phyloP scores from a whole-genome alignment of 1,140 invertebrate genomes.

The Drosophila malerkotliana region DNA sequence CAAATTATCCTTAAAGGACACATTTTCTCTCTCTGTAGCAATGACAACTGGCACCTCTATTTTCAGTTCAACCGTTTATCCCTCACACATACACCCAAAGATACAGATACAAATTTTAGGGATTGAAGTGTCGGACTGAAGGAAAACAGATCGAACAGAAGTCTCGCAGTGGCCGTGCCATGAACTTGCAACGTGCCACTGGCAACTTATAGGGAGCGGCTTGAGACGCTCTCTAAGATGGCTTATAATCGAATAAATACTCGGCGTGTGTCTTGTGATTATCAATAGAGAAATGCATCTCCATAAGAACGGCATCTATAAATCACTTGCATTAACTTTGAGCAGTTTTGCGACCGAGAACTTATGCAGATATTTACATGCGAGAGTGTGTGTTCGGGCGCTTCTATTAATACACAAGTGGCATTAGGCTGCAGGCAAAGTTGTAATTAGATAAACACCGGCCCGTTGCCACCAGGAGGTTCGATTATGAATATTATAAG shows the following conservation, averaged over 20 bases:
- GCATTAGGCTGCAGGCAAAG: constrained; percentile 64
- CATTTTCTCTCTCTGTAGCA: background rate
- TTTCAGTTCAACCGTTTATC: constrained; percentile 33
- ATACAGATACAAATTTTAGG: constrained; percentile 71
- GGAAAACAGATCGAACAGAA: constrained; percentile 49
- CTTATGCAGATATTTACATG: constrained; percentile 5
- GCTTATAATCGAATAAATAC: constrained; percentile 75
- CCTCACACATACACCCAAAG: constrained; percentile 32
- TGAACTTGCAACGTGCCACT: constrained; percentile 43
- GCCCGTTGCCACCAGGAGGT: background rate
- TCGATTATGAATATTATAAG: constrained; percentile 48
- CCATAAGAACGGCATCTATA: constrained; percentile 50
- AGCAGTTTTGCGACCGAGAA: constrained; percentile 30
- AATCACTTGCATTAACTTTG: constrained; percentile 72
- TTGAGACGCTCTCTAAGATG: constrained; percentile 66
- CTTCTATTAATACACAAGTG: constrained; percentile 72
- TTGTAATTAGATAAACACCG: constrained; percentile 65
- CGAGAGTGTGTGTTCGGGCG: constrained; percentile 10
- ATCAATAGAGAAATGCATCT: constrained; percentile 50
- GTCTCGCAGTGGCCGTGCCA: constrained; percentile 5
- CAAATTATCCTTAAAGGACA: background rate
- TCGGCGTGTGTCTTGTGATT: constrained; percentile 50
- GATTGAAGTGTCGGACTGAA: constrained; percentile 73
- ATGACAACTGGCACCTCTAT: constrained; percentile 20
- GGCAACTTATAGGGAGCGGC: constrained; percentile 72